Evolutionary conservation across 1,140 invertebrate genomes (phyloP).

Genomic region (Drosophila kanapiae): DNA sequence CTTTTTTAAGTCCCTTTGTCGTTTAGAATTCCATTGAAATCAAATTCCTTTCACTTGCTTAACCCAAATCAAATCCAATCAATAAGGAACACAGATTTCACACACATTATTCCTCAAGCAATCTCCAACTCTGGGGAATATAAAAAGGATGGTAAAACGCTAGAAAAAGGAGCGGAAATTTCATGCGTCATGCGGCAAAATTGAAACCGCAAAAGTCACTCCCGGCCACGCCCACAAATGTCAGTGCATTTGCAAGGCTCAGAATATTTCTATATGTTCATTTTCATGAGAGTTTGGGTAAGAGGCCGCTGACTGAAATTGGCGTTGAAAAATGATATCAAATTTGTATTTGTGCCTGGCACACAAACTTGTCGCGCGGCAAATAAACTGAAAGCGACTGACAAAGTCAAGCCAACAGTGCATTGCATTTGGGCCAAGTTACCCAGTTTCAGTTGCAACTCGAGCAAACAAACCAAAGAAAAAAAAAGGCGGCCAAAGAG

Average conservation of each 20-base stretch:
- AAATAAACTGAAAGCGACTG: conserved; percentile 49
- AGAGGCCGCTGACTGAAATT: conserved; percentile 21
- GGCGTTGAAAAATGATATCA: conserved; percentile 65
- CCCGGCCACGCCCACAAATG: conserved; percentile 33
- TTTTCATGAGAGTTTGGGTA: background rate
- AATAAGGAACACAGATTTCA: conserved; percentile 37
- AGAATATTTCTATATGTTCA: conserved; percentile 31
- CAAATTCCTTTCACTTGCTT: conserved; percentile 45
- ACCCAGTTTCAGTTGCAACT: conserved; percentile 47
- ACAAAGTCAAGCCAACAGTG: conserved; percentile 17
- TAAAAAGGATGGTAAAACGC: conserved; percentile 22
- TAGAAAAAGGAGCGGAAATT: conserved; percentile 45
- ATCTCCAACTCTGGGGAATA: background rate
- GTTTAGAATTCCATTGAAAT: conserved; percentile 27
- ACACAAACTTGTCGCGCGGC: conserved; percentile 51
- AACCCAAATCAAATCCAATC: conserved; percentile 45
- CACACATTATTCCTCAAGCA: background rate
- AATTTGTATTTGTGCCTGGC: conserved; percentile 53
- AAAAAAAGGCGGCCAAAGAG: conserved; percentile 44
- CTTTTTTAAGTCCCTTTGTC: background rate
- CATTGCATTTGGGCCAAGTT: conserved; percentile 55
- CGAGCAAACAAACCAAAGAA: background rate
- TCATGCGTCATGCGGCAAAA: conserved; percentile 60
- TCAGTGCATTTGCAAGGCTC: conserved; percentile 28
- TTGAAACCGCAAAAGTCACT: conserved; percentile 62